A percentile compares a stretch with the other conserved stretches of the same genome.
Evolutionary conservation across 2,113 vertebrate genomes (phyloP).

Genomic region (Zosterops lateralis): DNA sequence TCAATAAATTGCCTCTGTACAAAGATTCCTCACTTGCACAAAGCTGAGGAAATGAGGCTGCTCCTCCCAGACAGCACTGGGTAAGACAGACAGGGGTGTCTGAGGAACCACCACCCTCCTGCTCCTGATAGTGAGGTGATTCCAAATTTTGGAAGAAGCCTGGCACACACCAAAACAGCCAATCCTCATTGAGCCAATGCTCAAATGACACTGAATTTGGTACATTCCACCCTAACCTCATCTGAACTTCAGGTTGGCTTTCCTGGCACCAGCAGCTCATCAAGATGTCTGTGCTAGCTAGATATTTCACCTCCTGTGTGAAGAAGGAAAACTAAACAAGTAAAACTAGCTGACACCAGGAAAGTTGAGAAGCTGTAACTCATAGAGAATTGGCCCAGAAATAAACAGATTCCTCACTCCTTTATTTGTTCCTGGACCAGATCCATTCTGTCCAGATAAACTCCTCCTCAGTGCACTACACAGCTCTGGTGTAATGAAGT

Average conservation of each 20-base stretch:
- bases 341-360: slow-evolving; percentile 58
- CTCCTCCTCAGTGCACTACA: slow-evolving; percentile 42
- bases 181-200: too few species aligned
- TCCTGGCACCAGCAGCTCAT: slow-evolving; percentile 15
- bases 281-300: slow-evolving; percentile 19
- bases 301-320: background rate
- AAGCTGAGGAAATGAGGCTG: background rate
- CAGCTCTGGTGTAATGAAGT: slow-evolving; percentile 57
- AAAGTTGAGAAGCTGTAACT: slow-evolving; percentile 54
- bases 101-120: background rate
- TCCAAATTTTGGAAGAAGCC: accelerated
- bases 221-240: background rate
- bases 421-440: slow-evolving; percentile 68
- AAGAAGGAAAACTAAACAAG: background rate
- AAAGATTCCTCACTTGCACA: background rate
- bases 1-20: background rate
- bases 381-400: slow-evolving; percentile 33
- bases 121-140: background rate
- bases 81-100: accelerated
- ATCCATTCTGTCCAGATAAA: slow-evolving; percentile 64
- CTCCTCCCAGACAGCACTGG: background rate
- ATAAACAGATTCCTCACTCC: slow-evolving; percentile 60
- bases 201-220: background rate
- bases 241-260: background rate
- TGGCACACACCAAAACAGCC: background rate